phyloP scores from a whole-genome alignment of 2,797 vertebrate genomes.

The Paramormyrops hopkinsi region DNA sequence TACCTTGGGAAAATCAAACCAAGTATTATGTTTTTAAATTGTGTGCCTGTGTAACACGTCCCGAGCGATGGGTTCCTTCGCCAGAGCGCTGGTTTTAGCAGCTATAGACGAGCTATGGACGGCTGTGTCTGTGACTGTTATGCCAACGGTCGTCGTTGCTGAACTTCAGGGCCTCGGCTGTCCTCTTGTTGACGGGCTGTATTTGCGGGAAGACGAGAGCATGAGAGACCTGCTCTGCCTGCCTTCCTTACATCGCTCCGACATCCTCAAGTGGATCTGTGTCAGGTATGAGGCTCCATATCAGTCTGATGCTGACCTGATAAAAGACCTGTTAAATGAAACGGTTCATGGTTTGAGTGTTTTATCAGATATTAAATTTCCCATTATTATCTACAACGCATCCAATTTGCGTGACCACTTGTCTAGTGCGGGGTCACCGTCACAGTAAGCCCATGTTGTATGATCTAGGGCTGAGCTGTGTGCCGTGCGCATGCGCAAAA shows the following conservation, averaged over 20 bases:
- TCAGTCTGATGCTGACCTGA: neutral
- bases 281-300: conserved; percentile 51
- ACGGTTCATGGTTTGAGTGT: neutral
- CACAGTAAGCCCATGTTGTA: neutral
- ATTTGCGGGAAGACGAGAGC: conserved; percentile 60
- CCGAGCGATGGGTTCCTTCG: neutral
- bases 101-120: neutral
- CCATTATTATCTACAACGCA: neutral
- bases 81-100: neutral
- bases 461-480: neutral
- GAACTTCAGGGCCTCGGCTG: conserved; percentile 58
- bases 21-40: neutral
- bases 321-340: conserved; percentile 27
- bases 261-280: conserved; percentile 77
- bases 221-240: conserved; percentile 68
- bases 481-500: neutral
- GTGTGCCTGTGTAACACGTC: neutral
- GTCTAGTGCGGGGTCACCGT: neutral
- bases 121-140: neutral
- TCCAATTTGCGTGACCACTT: neutral
- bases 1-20: neutral
- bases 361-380: neutral
- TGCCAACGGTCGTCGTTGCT: neutral
- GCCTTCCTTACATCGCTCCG: conserved; percentile 67
- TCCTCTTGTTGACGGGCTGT: conserved; percentile 67